Base-by-base conservation (phyloP, 2,797 vertebrate genomes). In the Pipistrellus pygmaeus region DNA sequence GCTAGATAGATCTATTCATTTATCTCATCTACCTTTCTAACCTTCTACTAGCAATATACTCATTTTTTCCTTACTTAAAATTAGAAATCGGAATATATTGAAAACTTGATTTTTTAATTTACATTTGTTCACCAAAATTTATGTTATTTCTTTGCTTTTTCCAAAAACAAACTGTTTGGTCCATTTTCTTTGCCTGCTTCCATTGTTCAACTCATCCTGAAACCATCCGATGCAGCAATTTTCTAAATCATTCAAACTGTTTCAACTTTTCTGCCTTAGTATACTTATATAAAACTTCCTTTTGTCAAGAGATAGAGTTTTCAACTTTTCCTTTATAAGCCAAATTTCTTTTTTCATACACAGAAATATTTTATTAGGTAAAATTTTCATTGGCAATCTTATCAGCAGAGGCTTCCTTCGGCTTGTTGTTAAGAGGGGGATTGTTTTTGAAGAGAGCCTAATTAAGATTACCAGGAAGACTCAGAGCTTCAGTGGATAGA, bases 61-160 rank as follows among this genome's bases (percentile, higher is more conserved):
- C 4, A 87, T 44, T 92, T 91, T 86, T 71, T 83, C 53, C 60
- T 77, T 69, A 35, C 48, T 62, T 15, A 88, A 60, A 86, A 77
- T 55, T 41, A 32, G 44, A 68, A 77, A 25, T 88, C 38, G 38
- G n/a, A 92, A 41, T 85, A 60, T 62, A 20, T 64, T 72, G 15
- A 87, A 84, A 94, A 57, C 18, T 68, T 66, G 9, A 55, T 25
- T 93, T 95, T 71, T 92, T 35, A 68, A 88, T 93, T 81, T 83
- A 20, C 7, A 77, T 62, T 92, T 87, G 3, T 62, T 77, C 53
- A 5, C 14, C 14, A 53, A 86, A 86, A 72, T 72, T 53, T 90
- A 23, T 92, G 18, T 64, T 95, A 89, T 44, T 66, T 85, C 35
- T 82, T 85, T 23, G 3, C 5, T 5, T 51, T 92, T 93, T 93